Evolutionary conservation across 2,888 invertebrate species (phyloP), one percentile per base, ranked within the genome.

Genomic region (Agriopis leucophaearia): DNA sequence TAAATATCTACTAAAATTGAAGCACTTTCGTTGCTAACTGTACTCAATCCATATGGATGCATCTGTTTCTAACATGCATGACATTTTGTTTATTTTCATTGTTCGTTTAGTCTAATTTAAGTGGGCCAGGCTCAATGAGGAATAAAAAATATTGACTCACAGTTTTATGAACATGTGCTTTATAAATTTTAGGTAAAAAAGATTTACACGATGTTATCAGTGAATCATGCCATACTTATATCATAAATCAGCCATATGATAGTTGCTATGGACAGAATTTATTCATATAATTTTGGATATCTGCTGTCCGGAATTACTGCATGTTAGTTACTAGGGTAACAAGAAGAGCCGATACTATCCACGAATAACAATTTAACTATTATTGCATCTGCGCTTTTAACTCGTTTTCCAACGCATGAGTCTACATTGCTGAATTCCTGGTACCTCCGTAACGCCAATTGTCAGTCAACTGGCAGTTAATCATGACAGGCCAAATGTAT

Each of bases 61-160:
- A 72, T 72, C 68, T 70, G 68, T 54, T 60, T 62, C 51, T 47
- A 56, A 48, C 63, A 67, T 40, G 60, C 48, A 63, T 16, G 68
- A 68, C 68, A 56, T 50, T 60, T 50, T 67, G 70, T 72, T 72
- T 72, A 68, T 70, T 70, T 72, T 72, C 60, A 68, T 72, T 70
- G 67, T 66, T 66, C 48, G 65, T 57, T 64, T 58, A 64, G 63
- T 59, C 52, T 57, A 57, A 65, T 55, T 55, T 63, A 68, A 67
- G 63, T 72, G 55, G 57, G 12, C 50, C 57, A 57, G 62, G 7
- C 50, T 59, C n/a, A 47, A 51, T 56, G 60, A 50, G 15, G 55
- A 60, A 61, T 62, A 47, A 64, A 68, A 58, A 69, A 56, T 56
- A 69, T 69, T 68, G 64, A 69, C 64, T 69, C 64, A 64, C 56